Conservation (phyloP, 2,888 invertebrate species). For the Drosophila subquinaria region DNA sequence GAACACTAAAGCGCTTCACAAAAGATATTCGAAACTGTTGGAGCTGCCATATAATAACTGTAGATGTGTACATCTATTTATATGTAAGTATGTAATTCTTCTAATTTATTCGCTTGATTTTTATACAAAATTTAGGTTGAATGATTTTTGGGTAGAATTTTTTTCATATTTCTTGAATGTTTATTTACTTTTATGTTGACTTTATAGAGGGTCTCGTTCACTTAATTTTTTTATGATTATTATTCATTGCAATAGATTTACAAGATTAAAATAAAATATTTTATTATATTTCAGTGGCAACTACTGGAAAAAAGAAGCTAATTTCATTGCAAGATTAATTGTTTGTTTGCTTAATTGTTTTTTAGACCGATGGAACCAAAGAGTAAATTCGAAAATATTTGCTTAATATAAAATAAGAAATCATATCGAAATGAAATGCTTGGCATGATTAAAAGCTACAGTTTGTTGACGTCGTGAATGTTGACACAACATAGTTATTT, state of each 20-base stretch:
- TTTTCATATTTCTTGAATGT: conserved; percentile 40
- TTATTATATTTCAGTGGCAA: conserved; percentile 35
- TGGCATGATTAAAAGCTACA: conserved; percentile 77
- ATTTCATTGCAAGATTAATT: conserved; percentile 10
- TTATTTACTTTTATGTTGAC: conserved; percentile 41
- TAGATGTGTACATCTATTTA: conserved; percentile 21
- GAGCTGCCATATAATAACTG: conserved; percentile 60
- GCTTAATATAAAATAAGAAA: conserved; percentile 37
- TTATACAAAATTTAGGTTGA: conserved; percentile 50
- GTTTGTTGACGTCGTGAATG: conserved; percentile 53
- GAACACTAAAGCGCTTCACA: conserved; percentile 74
- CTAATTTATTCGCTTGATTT: conserved; percentile 33
- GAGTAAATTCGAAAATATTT: conserved; percentile 44
- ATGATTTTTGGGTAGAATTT: conserved; percentile 36
- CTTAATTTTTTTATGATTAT: conserved; percentile 7
- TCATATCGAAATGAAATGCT: conserved; percentile 71
- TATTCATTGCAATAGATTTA: conserved; percentile 28
- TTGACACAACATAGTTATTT: conserved; percentile 55
- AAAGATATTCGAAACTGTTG: conserved; percentile 60
- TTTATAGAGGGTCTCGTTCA: conserved; percentile 16
- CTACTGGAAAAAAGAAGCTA: conserved; percentile 24
- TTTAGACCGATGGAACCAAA: conserved; percentile 31
- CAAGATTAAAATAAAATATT: conserved; percentile 21
- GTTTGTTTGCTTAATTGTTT: conserved; percentile 9
- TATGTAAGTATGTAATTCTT: conserved; percentile 17